Percentiles rank a stretch among this genome's conserved stretches.
Conservation (phyloP, 2,797 vertebrate species). For the Ctenochaetus hawaiiensis region DNA sequence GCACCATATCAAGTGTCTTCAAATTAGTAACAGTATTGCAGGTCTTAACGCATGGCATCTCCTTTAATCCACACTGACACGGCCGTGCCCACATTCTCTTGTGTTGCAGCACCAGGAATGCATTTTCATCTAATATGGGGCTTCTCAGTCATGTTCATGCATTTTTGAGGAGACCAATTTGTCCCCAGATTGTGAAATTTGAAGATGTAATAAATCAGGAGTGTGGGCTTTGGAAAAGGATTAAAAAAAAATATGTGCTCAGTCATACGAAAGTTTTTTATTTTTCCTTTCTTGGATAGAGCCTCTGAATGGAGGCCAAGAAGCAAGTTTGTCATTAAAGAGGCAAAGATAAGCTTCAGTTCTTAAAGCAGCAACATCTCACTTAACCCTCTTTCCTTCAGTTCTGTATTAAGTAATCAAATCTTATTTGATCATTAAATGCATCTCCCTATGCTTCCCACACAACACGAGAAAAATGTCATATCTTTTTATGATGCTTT, state of each 20-base stretch:
- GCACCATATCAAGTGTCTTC: slow-evolving; percentile 72
- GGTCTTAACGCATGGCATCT: slow-evolving; percentile 74
- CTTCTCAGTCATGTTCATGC: slow-evolving; percentile 69
- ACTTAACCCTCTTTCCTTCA: slow-evolving; percentile 46
- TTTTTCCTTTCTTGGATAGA: slow-evolving; percentile 54
- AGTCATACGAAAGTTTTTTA: slow-evolving; percentile 56
- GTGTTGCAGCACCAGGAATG: slow-evolving; percentile 80
- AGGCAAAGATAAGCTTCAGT: slow-evolving; percentile 56
- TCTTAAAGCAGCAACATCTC: slow-evolving; percentile 26
- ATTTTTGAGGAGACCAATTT: slow-evolving; percentile 81
- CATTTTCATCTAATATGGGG: slow-evolving; percentile 71
- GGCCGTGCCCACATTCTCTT: slow-evolving; percentile 65
- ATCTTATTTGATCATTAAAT: slow-evolving; percentile 15
- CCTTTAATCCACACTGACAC: slow-evolving; percentile 75
- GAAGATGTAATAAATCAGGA: slow-evolving; percentile 82
- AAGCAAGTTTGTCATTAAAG: slow-evolving; percentile 63
- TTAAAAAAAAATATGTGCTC: slow-evolving; percentile 59
- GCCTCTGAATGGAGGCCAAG: slow-evolving; percentile 58
- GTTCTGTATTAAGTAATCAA: slow-evolving; percentile 38
- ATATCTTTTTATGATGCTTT: slow-evolving; percentile 13
- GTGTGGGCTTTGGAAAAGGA: slow-evolving; percentile 73
- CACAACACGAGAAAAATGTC: slow-evolving; percentile 9
- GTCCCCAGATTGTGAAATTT: slow-evolving; percentile 83
- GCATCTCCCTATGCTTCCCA: slow-evolving; percentile 21
- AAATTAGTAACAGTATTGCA: slow-evolving; percentile 79